A percentile compares a stretch with the other conserved stretches of the same genome.
These are phyloP conservation scores for Sebastes oblongus DNA, from an alignment of 2,797 vertebrate genomes.

Conservation along the genomic window DNA sequence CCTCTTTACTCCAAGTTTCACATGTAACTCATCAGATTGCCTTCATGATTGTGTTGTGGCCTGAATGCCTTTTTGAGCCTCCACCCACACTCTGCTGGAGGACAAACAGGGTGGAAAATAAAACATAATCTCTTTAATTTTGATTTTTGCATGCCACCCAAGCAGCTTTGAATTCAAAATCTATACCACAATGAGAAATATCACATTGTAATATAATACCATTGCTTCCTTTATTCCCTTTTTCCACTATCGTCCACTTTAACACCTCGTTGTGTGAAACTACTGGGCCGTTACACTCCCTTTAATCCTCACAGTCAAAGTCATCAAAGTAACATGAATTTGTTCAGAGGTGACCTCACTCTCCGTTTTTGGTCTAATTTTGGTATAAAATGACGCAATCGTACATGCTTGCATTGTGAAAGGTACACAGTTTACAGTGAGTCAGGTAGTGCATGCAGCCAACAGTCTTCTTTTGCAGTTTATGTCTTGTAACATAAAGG, in stretches of 20 bases:
- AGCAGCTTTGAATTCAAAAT: background rate
- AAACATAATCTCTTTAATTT: slow-evolving; percentile 2
- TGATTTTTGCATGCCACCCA: background rate
- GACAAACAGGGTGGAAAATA: background rate
- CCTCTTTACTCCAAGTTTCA: slow-evolving; percentile 37
- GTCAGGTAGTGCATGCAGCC: slow-evolving; percentile 84
- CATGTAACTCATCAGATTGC: slow-evolving; percentile 45
- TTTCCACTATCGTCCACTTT: background rate
- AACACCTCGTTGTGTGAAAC: slow-evolving; percentile 5
- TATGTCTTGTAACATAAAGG: slow-evolving; percentile 74
- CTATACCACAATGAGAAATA: background rate
- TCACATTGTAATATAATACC: background rate
- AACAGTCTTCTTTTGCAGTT: slow-evolving; percentile 72
- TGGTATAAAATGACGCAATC: slow-evolving; percentile 36
- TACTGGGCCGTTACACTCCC: slow-evolving; percentile 12
- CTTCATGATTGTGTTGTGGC: slow-evolving; percentile 13
- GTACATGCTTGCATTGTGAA: slow-evolving; percentile 40
- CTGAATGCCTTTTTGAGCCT: slow-evolving; percentile 7
- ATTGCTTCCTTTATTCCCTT: background rate
- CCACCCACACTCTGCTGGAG: background rate
- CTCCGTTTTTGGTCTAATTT: slow-evolving; percentile 36
- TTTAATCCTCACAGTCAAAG: slow-evolving; percentile 68
- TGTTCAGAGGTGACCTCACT: slow-evolving; percentile 45
- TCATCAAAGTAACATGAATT: slow-evolving; percentile 29
- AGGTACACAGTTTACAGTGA: slow-evolving; percentile 79